Conservation (phyloP, 2,797 vertebrate species). For the Antennarius maculatus region DNA sequence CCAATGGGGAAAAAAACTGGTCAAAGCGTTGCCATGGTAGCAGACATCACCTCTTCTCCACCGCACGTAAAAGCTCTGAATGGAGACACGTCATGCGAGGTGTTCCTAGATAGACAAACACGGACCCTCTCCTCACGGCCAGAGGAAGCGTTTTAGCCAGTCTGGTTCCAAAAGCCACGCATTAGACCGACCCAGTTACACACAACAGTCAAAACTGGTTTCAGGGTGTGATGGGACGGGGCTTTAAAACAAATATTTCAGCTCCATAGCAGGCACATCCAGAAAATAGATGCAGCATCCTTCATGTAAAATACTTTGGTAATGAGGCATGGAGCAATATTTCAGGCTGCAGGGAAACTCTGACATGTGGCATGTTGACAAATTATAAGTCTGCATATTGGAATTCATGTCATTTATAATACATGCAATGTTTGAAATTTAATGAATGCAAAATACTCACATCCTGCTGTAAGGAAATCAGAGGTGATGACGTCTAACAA, state of each 20-base stretch:
- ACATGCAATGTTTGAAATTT: neutral
- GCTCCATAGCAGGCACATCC: constrained; percentile 23
- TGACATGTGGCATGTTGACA: constrained; percentile 46
- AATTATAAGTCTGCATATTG: neutral
- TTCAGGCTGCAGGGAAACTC: constrained; percentile 43
- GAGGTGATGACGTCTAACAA: no score
- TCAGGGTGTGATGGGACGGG: constrained; percentile 14
- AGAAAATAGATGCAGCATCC: neutral
- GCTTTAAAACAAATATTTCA: constrained; percentile 10
- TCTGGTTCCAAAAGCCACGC: neutral
- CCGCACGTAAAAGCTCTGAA: neutral
- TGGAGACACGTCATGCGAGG: neutral
- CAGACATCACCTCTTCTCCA: neutral
- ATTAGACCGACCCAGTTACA: neutral
- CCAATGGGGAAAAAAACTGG: neutral
- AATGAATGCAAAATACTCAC: no score
- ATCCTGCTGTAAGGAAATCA: no score
- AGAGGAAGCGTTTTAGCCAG: neutral
- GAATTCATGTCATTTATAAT: constrained; percentile 1
- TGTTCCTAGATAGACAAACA: neutral
- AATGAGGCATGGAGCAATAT: constrained; percentile 50
- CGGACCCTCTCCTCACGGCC: neutral
- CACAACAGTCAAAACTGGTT: no score
- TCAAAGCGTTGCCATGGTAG: constrained; percentile 18
- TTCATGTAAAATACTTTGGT: constrained; percentile 36